phyloP scores from a whole-genome alignment of 2,888 invertebrate genomes.

The Platycheirus rosarum region DNA sequence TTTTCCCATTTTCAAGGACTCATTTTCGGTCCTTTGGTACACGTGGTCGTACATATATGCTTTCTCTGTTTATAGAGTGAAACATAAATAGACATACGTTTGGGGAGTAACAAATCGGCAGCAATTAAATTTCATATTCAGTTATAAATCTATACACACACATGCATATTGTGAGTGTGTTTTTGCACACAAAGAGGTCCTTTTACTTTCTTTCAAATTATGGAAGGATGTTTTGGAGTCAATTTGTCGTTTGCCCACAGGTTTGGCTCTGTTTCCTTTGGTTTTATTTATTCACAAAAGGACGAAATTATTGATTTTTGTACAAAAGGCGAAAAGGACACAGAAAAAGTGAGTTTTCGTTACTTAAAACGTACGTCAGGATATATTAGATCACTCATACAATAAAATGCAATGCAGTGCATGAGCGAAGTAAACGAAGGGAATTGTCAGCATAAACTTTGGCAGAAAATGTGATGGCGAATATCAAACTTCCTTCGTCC shows the following conservation, averaged over 20 bases:
- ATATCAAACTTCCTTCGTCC: no score
- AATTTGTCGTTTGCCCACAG: constrained; percentile 41
- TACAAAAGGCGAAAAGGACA: constrained; percentile 1
- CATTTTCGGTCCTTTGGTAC: not conserved
- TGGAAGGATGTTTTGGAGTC: constrained; percentile 21
- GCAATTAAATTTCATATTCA: constrained; percentile 67
- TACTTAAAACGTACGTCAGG: constrained; percentile 64
- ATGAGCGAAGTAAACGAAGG: constrained; percentile 25
- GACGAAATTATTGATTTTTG: constrained; percentile 69
- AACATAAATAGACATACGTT: constrained; percentile 7
- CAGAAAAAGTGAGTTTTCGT: constrained; percentile 27
- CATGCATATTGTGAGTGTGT: constrained; percentile 44
- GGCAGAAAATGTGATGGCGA: constrained; percentile 35
- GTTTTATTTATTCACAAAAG: constrained; percentile 44
- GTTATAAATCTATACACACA: not conserved
- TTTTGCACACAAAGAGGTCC: not conserved
- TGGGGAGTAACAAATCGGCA: constrained; percentile 57
- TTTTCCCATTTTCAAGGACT: constrained; percentile 40
- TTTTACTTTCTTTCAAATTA: not conserved
- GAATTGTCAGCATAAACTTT: constrained; percentile 66
- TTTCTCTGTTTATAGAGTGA: not conserved
- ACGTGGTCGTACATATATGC: not conserved
- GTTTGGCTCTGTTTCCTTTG: not conserved
- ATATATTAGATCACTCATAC: constrained; percentile 14
- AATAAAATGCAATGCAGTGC: constrained; percentile 18